A percentile compares a stretch with the other conserved stretches of the same genome.
These are phyloP conservation scores for Troides aeacus DNA, from an alignment of 2,888 invertebrate genomes.

Conservation along the genomic window DNA sequence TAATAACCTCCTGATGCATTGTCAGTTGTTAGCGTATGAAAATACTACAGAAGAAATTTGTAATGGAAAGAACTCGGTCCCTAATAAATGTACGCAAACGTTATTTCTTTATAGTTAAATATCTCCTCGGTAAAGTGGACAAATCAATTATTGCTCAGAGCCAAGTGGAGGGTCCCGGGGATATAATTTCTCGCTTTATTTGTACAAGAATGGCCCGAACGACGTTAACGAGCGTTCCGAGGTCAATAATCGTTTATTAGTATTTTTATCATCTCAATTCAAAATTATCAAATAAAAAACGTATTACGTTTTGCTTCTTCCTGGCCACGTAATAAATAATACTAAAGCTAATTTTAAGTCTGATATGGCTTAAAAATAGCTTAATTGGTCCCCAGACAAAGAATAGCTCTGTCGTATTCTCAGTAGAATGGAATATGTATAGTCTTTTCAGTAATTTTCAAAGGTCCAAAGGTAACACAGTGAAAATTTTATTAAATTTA, in stretches of 20 bases:
- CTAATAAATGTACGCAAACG: constrained; percentile 17
- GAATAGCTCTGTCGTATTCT: no score
- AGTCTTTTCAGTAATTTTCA: no score
- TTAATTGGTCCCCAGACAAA: no score
- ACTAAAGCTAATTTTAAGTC: no score
- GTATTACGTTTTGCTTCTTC: no score
- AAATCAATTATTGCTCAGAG: constrained; percentile 27
- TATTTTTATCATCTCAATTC: constrained; percentile 29
- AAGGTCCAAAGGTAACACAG: no score
- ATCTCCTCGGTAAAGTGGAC: constrained; percentile 27
- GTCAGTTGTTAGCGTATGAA: not conserved
- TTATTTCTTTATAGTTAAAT: constrained; percentile 12
- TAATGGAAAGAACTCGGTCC: not conserved
- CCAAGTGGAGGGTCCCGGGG: constrained; percentile 24
- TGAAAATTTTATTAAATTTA: no score
- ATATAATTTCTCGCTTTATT: constrained; percentile 29
- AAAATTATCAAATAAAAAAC: not conserved
- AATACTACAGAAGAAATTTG: not conserved
- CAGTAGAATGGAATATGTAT: no score
- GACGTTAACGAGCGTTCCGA: constrained; percentile 25
- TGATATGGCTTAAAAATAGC: no score
- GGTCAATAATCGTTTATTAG: constrained; percentile 25
- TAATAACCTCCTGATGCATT: no score
- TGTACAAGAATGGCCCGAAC: constrained; percentile 28
- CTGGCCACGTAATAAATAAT: no score